A percentile compares a stretch with the other conserved stretches of the same genome.
Conservation (phyloP, 2,113 vertebrate genomes). For the Harpagus bidentatus region DNA sequence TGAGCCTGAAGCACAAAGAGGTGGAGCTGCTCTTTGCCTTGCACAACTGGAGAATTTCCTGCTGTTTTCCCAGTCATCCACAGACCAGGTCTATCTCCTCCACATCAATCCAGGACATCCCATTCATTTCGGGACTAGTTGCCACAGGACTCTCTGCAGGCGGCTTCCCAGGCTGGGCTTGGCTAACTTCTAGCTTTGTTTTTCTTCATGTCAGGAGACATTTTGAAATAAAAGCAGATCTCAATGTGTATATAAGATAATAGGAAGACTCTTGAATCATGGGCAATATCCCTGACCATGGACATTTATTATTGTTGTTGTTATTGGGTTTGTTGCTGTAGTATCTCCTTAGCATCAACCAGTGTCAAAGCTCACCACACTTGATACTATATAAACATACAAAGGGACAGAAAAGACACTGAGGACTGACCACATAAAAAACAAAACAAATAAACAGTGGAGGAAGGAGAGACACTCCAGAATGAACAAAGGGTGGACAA, state of each 20-base stretch:
- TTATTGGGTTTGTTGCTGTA: not conserved
- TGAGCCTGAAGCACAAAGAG: slow-evolving; percentile 54
- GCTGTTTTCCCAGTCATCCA: slow-evolving; percentile 50
- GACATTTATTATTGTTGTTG: not conserved
- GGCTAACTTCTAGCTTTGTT: slow-evolving; percentile 34
- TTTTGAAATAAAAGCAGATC: not conserved
- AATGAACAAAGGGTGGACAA: not conserved
- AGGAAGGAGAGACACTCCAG: not conserved
- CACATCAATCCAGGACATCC: slow-evolving; percentile 35
- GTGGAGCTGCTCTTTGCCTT: slow-evolving; percentile 51
- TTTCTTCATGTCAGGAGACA: not conserved
- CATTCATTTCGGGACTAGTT: slow-evolving; percentile 14
- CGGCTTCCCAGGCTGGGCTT: not conserved
- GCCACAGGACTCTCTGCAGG: slow-evolving; percentile 35
- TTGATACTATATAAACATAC: not conserved
- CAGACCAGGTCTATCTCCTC: slow-evolving; percentile 48
- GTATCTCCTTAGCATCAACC: not conserved
- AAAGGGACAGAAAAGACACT: not conserved
- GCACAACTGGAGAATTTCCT: slow-evolving; percentile 61
- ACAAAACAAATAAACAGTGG: not conserved
- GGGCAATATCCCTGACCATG: not conserved
- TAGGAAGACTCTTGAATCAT: not conserved
- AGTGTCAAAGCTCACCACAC: not conserved
- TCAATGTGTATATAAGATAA: not conserved
- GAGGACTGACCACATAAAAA: not conserved